Evolutionary conservation across 1,140 invertebrate genomes (phyloP), one percentile per base, ranked within the genome.

Genomic region (Rhopalosiphum maidis): DNA sequence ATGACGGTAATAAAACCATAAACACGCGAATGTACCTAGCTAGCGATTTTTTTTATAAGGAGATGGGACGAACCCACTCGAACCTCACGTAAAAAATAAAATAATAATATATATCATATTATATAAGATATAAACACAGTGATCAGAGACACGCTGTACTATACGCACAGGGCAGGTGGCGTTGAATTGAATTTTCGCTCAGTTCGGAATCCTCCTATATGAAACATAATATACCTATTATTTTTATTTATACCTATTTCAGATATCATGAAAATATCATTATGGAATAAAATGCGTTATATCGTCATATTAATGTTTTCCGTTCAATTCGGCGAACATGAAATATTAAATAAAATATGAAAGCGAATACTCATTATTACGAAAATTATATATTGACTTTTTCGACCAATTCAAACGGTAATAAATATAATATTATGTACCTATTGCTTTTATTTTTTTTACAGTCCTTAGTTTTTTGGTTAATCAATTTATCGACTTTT

Each of bases 1-100:
- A 77, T 77, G 30, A 77, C n/a, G 60, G 60, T 77, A 77, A 77
- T 77, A 77, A 77, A 77, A 77, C 60, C 30, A 77, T 77, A 77
- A 77, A 77, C n/a, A 77, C 60, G 60, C n/a, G 60, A 77, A n/a
- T 77, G 30, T 35, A 30, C 15, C 48, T 51, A 51, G 18, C 48
- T 60, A 68, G 11, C 25, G 0, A 18, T 68, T 77, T 68, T 68
- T 68, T 77, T 77, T 77, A n/a, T 35, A 77, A 77, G 15, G 48
- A 51, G 48, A 51, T 51, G 48, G 48, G 48, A 51, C 15, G 48
- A 51, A 41, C 41, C 41, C 41, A 41, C 41, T 41, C 41, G 41
- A 41, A 18, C 48, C 48, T n/a, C 15, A n/a, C 30, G n/a, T 77
- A 18, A 35, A 68, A n/a, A 68, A n/a, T 5, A 77, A 77, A 77